Evolutionary conservation across 2,797 vertebrate species (phyloP), one percentile per base, ranked within the genome.

Genomic region (Avahi laniger): DNA sequence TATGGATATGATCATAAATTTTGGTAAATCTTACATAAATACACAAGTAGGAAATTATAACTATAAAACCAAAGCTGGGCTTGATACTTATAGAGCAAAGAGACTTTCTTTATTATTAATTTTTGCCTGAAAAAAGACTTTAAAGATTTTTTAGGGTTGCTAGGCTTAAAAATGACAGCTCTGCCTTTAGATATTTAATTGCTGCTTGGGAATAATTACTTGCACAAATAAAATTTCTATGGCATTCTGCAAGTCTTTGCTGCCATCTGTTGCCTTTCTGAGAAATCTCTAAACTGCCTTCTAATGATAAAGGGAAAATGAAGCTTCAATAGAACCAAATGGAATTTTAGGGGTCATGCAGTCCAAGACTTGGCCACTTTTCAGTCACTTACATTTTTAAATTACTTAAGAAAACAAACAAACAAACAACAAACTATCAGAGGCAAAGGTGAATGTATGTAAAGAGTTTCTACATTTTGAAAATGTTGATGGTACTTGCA

Each of bases 201-300:
- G 98, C 90, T 98, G 14, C 96, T 79, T 93, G 65, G 91, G 96
- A 86, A 96, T 96, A 98, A 98, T 98, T 98, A 94, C 96, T 98
- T 97, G 89, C 87, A 96, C 97, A 96, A 97, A 93, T 86, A 97
- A 94, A 97, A 92, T 95, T 88, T 94, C 86, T 38, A 86, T 97
- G 85, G 33, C 54, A 43, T 7, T 90, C 22, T 93, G 20, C 79
- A 97, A 96, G 95, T 97, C 95, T 98, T 96, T 98, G 98, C 98
- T 98, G 98, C 98, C 98, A 98, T 97, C 98, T 98, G 59, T 98
- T 95, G 98, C 96, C 26, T 80, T 11, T 35, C 20, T 83, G 61
- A 63, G 76, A 91, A 94, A 94, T 78, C n/a, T 78, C 41, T 48
- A 82, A 78, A 43, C 57, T 65, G 4, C 5, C 15, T 73, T 69